Evolutionary conservation across 2,888 invertebrate genomes (phyloP), one percentile per base, ranked within the genome.

Genomic region (Tenthredo livida): DNA sequence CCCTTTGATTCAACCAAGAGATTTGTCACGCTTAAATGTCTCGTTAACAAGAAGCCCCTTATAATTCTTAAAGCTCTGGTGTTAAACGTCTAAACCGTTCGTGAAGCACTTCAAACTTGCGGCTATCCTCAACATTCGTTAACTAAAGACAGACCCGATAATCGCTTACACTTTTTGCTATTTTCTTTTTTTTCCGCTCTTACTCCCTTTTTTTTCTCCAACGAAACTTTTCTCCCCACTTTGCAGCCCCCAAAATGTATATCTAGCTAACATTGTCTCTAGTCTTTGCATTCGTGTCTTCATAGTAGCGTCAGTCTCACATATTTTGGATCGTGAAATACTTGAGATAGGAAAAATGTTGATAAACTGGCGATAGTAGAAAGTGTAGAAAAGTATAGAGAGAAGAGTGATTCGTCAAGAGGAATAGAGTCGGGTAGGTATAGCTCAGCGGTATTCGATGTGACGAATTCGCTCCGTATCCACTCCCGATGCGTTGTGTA

Each of bases 391-490:
- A n/a, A 54, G 33, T 78, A 58, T 75, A 58, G 47, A 75, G 43
- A 33, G 29, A 7, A 54, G 15, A 58, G 40, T 40, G 80, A 80
- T 80, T 80, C 80, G 80, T 80, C 80, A 80, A 80, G 33, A 80
- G 80, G 61, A 50, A 80, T 61, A 80, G 37, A 80, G 58, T 80
- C 40, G 61, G 61, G 37, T 50, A 40, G 78, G 37, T 50, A 61
- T 80, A 58, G n/a, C 40, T 80, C 78, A 12, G 37, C 58, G 61
- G 61, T 61, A 47, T 77, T 83, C 87, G 88, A 86, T 87, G 88
- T 89, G 88, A 88, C 89, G 89, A 90, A 91, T 90, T 89, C 88
- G 86, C 86, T 88, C 85, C 87, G 87, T 89, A 91, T 90, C 91
- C 90, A 91, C 90, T 92, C 89, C 86, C 84, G 87, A 88, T 88